Conservation (phyloP, 2,888 invertebrate genomes). For the Melanostoma mellinum region DNA sequence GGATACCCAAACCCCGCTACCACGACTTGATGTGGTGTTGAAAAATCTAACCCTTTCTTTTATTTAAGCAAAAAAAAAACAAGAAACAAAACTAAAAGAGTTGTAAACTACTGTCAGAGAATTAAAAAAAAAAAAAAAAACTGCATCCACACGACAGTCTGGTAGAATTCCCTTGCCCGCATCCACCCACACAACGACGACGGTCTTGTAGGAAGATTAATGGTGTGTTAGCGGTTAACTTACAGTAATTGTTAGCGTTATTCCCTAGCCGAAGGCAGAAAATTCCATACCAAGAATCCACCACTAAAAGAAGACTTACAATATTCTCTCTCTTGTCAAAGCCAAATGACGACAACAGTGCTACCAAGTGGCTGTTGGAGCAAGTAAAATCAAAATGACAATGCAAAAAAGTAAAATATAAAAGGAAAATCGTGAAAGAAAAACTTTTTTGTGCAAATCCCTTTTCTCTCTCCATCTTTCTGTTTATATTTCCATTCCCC, state of each 20-base stretch:
- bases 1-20: conserved; percentile 40
- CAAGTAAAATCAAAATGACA: conserved; percentile 64
- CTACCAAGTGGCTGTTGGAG: conserved; percentile 38
- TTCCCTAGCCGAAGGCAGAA: conserved; percentile 63
- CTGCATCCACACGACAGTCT: conserved; percentile 8
- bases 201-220: conserved; percentile 67
- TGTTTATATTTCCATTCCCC: conserved; percentile 6
- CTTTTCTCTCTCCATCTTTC: not conserved
- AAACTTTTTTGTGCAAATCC: conserved; percentile 44
- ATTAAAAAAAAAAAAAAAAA: conserved; percentile 22
- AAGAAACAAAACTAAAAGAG: conserved; percentile 42
- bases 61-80: not conserved
- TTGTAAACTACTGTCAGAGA: conserved; percentile 25
- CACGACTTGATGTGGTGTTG: conserved; percentile 24
- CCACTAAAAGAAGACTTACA: conserved; percentile 51
- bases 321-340: conserved; percentile 58
- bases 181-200: not conserved
- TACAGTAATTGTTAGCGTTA: conserved; percentile 72
- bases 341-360: conserved; percentile 61
- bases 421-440: conserved; percentile 30
- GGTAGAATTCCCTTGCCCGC: conserved; percentile 19
- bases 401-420: conserved; percentile 28
- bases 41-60: conserved; percentile 3
- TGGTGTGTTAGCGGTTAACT: conserved; percentile 73
- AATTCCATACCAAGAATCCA: conserved; percentile 34